A percentile compares a stretch with the other conserved stretches of the same genome.
Evolutionary conservation across 2,888 invertebrate genomes (phyloP).

Genomic region (Minunthozetes semirufus): DNA sequence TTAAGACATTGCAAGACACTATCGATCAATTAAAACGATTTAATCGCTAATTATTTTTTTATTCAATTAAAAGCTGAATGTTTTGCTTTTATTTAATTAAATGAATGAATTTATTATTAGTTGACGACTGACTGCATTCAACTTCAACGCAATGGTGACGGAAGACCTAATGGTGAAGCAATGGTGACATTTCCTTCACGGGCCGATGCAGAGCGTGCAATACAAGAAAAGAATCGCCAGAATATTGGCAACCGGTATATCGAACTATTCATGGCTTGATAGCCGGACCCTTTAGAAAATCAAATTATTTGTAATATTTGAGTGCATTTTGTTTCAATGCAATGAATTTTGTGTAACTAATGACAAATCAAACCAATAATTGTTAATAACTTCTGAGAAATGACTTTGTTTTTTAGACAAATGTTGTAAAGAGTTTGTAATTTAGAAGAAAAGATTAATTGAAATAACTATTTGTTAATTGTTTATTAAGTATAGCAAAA

Average conservation of each 20-base stretch:
- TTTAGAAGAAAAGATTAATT: no score
- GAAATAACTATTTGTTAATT: no score
- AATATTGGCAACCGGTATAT: conserved; percentile 95
- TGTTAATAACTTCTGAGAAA: no score
- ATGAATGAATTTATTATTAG: conserved; percentile 44
- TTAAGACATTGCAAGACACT: no score
- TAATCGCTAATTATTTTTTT: not conserved
- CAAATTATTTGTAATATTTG: not conserved
- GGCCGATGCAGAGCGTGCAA: conserved; percentile 78
- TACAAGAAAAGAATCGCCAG: conserved; percentile 80
- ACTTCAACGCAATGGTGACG: conserved; percentile 61
- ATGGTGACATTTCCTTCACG: conserved; percentile 93
- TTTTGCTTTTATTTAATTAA: conserved; percentile 1
- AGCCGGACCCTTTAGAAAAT: not conserved
- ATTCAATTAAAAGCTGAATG: not conserved
- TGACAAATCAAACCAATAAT: not conserved
- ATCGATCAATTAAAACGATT: not conserved
- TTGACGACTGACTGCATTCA: conserved; percentile 51
- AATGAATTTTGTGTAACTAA: conserved; percentile 11
- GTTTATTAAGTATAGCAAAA: no score
- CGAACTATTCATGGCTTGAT: conserved; percentile 64
- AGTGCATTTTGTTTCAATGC: not conserved
- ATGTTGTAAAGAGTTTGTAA: no score
- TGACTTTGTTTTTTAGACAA: no score
- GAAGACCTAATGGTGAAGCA: conserved; percentile 93